Base-by-base conservation (phyloP, 2,888 invertebrate genomes). In the Nomada flava region DNA sequence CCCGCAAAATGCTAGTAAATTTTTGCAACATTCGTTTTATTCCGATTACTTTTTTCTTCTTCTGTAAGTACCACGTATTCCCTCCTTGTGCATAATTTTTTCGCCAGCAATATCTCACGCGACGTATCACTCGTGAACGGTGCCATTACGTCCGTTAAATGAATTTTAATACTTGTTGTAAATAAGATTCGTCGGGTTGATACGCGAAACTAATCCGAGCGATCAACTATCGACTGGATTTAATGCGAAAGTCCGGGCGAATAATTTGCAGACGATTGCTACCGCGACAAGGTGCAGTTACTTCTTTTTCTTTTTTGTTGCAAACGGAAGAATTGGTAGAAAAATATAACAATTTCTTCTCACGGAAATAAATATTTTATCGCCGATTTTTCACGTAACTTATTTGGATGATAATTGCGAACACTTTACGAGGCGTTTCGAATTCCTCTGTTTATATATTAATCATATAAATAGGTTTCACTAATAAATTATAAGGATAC, bases 131-230 rank as follows among this genome's bases (percentile, higher is more conserved):
- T 59, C 47, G 47, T 18, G n/a, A 20, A 29, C 70, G 10, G 42
- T 23, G 70, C 20, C 47, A 59, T 70, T 70, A 70, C 29, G 70
- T 29, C 13, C 36, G 70, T 47, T 59, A 62, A 71, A 36, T 47
- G 70, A 47, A 60, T 71, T 71, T 50, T 71, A 59, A 71, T 60
- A 60, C 70, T 71, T 50, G 60, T 23, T 60, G 60, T 71, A 71
- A 71, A 71, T 60, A 62, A 71, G 70, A 71, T 71, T 60, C 47
- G 60, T 71, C 50, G 70, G 20, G 36, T 36, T 20, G 70, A 60
- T 60, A 71, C 50, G 59, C 50, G 20, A 10, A 52, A 36, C 55
- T 71, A 60, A 60, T 71, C 50, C 20, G 50, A 9, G 29, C 29
- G 47, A 47, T 47, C 47, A 47, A 50, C 70, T 59, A 29, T 67